phyloP scores from a whole-genome alignment of 2,113 vertebrate species.

The Lipophrys pholis region DNA sequence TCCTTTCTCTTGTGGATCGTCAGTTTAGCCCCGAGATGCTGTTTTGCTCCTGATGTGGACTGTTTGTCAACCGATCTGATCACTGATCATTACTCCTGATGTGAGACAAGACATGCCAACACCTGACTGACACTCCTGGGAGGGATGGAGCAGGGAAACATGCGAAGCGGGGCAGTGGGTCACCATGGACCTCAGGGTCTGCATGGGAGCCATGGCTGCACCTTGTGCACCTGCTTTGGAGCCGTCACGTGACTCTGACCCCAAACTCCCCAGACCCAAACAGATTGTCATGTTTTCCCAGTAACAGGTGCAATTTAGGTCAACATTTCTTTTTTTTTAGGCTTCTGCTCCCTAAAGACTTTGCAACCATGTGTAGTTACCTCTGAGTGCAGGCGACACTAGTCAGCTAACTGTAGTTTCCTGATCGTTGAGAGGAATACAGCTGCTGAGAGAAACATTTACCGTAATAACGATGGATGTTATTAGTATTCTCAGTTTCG shows the following conservation, averaged over 20 bases:
- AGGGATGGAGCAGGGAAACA: too few relatives aligned
- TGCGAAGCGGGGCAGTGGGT: too few relatives aligned
- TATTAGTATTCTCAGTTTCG: not conserved
- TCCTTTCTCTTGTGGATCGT: too few relatives aligned
- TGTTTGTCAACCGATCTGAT: too few relatives aligned
- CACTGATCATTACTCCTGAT: too few relatives aligned
- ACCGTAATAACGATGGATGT: too few relatives aligned
- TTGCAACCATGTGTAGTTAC: not conserved
- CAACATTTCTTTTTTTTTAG: not conserved
- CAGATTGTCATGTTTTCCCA: slow-evolving; percentile 11
- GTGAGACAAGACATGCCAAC: too few relatives aligned
- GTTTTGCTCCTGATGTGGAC: too few relatives aligned
- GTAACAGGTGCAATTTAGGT: slow-evolving; percentile 51
- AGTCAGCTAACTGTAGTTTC: not conserved
- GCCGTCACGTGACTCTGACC: slow-evolving; percentile 52
- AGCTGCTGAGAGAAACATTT: not conserved
- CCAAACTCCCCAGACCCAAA: slow-evolving; percentile 26
- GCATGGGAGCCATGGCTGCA: slow-evolving; percentile 5
- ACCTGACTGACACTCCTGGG: too few relatives aligned
- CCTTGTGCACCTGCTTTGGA: slow-evolving; percentile 53
- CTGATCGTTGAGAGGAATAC: not conserved
- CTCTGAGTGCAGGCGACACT: not conserved
- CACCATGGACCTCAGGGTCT: too few relatives aligned
- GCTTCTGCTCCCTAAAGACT: not conserved
- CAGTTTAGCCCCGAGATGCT: too few relatives aligned